phyloP scores from a whole-genome alignment of 2,888 invertebrate genomes.

The Dusona sp. region DNA sequence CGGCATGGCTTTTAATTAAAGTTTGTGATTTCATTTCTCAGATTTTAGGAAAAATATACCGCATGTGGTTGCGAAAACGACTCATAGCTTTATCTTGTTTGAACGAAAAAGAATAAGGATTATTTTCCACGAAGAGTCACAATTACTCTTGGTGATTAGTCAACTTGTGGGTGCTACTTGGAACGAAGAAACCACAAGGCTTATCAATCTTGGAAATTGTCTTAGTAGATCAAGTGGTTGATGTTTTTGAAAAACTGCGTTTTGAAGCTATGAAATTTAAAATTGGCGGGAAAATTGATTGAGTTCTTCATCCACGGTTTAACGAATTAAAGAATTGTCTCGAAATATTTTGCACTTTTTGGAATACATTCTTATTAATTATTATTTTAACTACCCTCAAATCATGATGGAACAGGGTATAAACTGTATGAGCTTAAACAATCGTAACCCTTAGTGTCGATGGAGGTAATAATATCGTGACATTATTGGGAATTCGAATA shows the following conservation, averaged over 20 bases:
- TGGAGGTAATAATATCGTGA: conserved; percentile 21
- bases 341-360: neutral
- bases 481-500: conserved; percentile 26
- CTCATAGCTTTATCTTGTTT: neutral
- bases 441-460: neutral
- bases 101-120: neutral
- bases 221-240: neutral
- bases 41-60: conserved; percentile 41
- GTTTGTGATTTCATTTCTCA: conserved; percentile 2
- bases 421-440: neutral
- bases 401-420: neutral
- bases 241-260: neutral
- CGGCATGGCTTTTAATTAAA: neutral
- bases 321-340: neutral
- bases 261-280: neutral
- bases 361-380: neutral
- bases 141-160: conserved; percentile 33
- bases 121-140: conserved; percentile 14
- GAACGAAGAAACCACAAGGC: neutral
- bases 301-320: neutral
- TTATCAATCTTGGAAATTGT: neutral
- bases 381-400: neutral
- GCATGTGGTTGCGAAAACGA: conserved; percentile 4
- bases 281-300: neutral
- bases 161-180: neutral